Evolutionary conservation across 2,113 vertebrate genomes (phyloP).

Genomic region (Motacilla alba): DNA sequence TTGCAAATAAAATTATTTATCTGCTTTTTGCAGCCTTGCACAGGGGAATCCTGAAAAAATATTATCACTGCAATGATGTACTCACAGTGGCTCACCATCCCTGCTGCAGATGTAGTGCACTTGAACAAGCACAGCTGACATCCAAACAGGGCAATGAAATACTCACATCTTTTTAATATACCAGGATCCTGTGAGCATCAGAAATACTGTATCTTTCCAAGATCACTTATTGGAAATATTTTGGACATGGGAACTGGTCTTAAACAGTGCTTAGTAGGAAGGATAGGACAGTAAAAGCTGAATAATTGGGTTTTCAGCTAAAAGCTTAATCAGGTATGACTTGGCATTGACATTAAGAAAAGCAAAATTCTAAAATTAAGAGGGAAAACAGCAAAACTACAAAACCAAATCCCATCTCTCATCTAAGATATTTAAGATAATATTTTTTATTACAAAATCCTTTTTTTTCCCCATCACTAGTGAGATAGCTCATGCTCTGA

Average conservation of each 20-base stretch:
- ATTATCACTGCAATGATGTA: not conserved
- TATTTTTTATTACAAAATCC: not conserved
- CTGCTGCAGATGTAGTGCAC: not conserved
- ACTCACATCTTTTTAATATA: not conserved
- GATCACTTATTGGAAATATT: not conserved
- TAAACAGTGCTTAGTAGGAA: not conserved
- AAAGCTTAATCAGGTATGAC: not conserved
- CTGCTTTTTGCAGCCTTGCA: not conserved
- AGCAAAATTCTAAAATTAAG: not conserved
- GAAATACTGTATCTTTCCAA: not conserved
- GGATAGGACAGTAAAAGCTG: not conserved
- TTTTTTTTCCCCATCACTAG: not conserved
- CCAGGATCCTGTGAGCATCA: not conserved
- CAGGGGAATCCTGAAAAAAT: not conserved
- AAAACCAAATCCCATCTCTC: not conserved
- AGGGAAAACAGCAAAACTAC: not conserved
- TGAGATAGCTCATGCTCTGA: not conserved
- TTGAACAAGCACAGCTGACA: not conserved
- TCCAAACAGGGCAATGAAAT: not conserved
- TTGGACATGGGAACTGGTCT: not conserved
- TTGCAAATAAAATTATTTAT: not conserved
- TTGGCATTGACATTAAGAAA: not conserved
- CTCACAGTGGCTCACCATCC: not conserved
- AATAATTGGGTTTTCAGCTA: not conserved
- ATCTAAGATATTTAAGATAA: not conserved